These are phyloP conservation scores for Microcebus tavaratra DNA, from an alignment of 2,113 vertebrate species.

Conservation along the genomic window DNA sequence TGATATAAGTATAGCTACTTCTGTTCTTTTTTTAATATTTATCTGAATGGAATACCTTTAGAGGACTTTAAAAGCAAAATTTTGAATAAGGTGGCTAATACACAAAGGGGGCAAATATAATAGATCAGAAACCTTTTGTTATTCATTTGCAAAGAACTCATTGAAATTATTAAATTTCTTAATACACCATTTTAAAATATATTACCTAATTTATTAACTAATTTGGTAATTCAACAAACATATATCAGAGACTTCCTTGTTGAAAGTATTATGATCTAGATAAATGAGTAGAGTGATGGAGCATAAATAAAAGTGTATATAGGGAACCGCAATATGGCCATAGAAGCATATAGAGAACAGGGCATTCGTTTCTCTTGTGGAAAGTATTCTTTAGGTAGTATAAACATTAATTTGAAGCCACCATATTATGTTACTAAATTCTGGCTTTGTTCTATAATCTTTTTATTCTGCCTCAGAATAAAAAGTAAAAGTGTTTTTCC, in stretches of 20 bases:
- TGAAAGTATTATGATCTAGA: neutral
- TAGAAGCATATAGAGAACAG: neutral
- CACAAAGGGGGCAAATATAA: neutral
- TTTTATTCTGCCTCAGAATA: neutral
- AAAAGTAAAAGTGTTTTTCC: neutral
- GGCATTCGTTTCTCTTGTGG: neutral
- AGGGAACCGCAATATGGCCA: rapidly evolving
- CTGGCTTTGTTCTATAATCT: neutral
- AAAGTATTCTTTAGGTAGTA: neutral
- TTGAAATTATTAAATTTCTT: neutral
- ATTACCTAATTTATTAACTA: neutral
- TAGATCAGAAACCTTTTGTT: neutral
- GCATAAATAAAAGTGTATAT: neutral
- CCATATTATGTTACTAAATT: neutral
- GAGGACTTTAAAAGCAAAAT: neutral
- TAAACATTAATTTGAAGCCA: neutral
- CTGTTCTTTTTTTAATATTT: neutral
- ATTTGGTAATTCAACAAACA: neutral
- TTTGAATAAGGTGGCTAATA: neutral
- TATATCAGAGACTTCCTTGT: neutral
- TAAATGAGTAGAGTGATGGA: neutral
- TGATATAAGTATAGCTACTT: neutral
- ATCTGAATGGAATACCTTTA: neutral
- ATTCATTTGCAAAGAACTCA: neutral
- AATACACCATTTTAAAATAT: neutral